These are phyloP conservation scores for Chironomus striatipennis DNA, from an alignment of 1,140 invertebrate genomes.

Conservation along the genomic window DNA sequence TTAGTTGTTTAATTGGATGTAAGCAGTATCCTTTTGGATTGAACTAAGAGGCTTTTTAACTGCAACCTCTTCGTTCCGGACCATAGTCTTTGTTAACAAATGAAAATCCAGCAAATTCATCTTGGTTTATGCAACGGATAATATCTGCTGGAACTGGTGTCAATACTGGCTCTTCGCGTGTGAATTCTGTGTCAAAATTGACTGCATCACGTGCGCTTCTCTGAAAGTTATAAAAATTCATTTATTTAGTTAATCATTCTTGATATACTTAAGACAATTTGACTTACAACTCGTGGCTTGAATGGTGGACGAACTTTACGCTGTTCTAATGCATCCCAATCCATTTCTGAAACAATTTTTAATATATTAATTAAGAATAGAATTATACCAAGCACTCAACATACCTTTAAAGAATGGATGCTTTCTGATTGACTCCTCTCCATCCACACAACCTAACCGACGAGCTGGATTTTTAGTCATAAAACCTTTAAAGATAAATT, in stretches of 20 bases:
- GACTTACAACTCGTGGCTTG: slow-evolving; percentile 93
- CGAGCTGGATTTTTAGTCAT: slow-evolving; percentile 97
- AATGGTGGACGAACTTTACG: slow-evolving; percentile 92
- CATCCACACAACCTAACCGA: slow-evolving; percentile 83
- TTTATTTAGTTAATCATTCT: neutral
- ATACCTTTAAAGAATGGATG: slow-evolving; percentile 84
- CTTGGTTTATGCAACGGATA: slow-evolving; percentile 85
- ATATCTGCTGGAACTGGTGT: slow-evolving; percentile 89
- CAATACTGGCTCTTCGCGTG: slow-evolving; percentile 92
- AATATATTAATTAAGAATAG: neutral
- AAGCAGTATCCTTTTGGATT: neutral
- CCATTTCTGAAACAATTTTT: slow-evolving; percentile 70
- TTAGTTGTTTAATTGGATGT: neutral
- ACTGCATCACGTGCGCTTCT: slow-evolving; percentile 95
- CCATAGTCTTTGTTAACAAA: slow-evolving; percentile 92
- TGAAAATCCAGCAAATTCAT: slow-evolving; percentile 95
- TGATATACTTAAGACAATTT: neutral
- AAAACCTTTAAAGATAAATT: slow-evolving; percentile 55
- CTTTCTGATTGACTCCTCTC: slow-evolving; percentile 68
- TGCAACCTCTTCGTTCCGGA: slow-evolving; percentile 48
- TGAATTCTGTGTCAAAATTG: slow-evolving; percentile 99
- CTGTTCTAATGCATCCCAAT: slow-evolving; percentile 90
- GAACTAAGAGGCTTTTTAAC: neutral
- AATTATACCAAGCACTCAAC: neutral
- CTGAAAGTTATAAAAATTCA: slow-evolving; percentile 47